A percentile compares a stretch with the other conserved stretches of the same genome.
Conservation (phyloP, 2,888 invertebrate species). For the Archips xylosteana region DNA sequence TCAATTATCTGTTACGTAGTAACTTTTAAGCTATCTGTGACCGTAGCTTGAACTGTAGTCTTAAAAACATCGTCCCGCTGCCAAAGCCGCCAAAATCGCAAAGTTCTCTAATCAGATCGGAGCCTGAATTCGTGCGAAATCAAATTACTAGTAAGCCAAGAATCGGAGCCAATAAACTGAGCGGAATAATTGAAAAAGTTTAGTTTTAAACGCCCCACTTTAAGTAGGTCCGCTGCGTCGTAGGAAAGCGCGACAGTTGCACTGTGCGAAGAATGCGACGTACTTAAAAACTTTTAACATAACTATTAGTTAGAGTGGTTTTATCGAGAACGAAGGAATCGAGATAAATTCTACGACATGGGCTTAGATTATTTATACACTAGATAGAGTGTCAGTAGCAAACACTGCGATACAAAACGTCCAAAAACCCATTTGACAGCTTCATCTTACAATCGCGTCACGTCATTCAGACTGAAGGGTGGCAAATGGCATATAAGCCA, state of each 20-base stretch:
- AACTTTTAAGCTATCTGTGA: too few relatives aligned
- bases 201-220: conserved; percentile 28
- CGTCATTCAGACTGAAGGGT: too few relatives aligned
- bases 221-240: not conserved
- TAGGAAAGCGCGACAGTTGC: conserved; percentile 26
- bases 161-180: conserved; percentile 34
- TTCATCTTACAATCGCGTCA: too few relatives aligned
- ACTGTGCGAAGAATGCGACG: conserved; percentile 33
- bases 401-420: too few relatives aligned
- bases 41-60: not conserved
- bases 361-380: too few relatives aligned
- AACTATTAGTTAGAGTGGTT: conserved; percentile 33
- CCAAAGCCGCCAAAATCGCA: not conserved
- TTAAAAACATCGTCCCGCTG: not conserved
- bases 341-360: too few relatives aligned
- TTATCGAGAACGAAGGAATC: conserved; percentile 14
- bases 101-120: conserved; percentile 24
- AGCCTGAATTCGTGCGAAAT: conserved; percentile 24
- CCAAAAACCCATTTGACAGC: too few relatives aligned
- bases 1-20: too few relatives aligned
- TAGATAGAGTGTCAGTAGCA: too few relatives aligned
- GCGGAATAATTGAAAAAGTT: conserved; percentile 41
- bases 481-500: too few relatives aligned
- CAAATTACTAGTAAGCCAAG: conserved; percentile 38
- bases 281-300: conserved; percentile 34